A percentile compares a stretch with the other conserved stretches of the same genome.
Conservation (phyloP, 2,113 vertebrate species). For the Urocolius indicus region DNA sequence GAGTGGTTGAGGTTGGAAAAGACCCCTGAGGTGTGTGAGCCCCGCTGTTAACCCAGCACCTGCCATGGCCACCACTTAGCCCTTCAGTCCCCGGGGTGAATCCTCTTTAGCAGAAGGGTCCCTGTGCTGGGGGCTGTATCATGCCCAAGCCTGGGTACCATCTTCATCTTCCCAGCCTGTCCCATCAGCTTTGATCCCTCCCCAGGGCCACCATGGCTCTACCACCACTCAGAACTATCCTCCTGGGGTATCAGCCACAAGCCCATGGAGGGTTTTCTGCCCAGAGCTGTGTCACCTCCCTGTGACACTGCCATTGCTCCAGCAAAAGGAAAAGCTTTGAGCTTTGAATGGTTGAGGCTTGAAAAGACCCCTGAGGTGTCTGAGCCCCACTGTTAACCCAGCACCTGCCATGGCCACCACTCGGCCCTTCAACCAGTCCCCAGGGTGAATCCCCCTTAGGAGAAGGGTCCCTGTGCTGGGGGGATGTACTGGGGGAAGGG, state of each 20-base stretch:
- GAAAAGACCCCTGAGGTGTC: neutral
- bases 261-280: neutral
- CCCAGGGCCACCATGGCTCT: fast-evolving
- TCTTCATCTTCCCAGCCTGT: neutral
- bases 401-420: neutral
- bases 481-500: no score
- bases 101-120: neutral
- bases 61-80: neutral
- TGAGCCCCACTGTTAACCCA: neutral
- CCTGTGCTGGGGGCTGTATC: neutral
- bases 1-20: neutral
- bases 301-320: neutral
- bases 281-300: neutral
- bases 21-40: neutral
- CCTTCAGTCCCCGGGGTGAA: neutral
- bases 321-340: no score
- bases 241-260: neutral
- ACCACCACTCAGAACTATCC: neutral
- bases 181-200: neutral
- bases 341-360: no score
- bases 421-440: fast-evolving
- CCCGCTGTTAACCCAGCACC: neutral
- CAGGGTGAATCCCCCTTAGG: neutral
- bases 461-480: fast-evolving
- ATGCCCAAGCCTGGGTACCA: no score